These are phyloP conservation scores for Pristionchus entomophagus DNA, from an alignment of 2,888 invertebrate genomes.

Conservation along the genomic window DNA sequence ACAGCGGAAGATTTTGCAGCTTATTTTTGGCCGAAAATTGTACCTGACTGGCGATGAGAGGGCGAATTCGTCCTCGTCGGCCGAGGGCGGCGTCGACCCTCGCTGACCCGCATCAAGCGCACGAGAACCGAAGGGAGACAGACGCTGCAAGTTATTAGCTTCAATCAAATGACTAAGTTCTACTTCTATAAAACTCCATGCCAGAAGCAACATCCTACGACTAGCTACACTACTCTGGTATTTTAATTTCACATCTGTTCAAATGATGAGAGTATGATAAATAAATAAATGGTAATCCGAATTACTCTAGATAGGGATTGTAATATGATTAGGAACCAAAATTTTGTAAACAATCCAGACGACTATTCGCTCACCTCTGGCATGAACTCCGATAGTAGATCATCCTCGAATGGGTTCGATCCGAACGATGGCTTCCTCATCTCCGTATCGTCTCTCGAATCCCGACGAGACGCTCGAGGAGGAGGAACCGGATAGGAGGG, in stretches of 20 bases:
- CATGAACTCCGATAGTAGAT: constrained; percentile 39
- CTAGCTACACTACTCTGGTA: too few relatives aligned
- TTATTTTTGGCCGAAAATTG: too few relatives aligned
- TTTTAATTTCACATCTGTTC: neutral
- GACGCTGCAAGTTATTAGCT: neutral
- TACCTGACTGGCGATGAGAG: constrained; percentile 21
- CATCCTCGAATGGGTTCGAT: constrained; percentile 29
- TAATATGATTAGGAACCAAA: too few relatives aligned
- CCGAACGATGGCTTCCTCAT: neutral
- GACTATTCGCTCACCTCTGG: neutral
- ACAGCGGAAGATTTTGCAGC: too few relatives aligned
- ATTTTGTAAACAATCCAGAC: too few relatives aligned
- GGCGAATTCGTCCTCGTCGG: neutral
- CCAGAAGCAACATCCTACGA: too few relatives aligned
- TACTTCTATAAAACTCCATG: neutral
- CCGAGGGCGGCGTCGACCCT: neutral
- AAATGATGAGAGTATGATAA: too few relatives aligned
- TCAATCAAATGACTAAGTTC: neutral
- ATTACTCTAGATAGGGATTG: too few relatives aligned
- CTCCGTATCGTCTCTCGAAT: neutral
- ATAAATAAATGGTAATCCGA: too few relatives aligned
- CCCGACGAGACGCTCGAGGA: neutral
- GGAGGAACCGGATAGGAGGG: neutral
- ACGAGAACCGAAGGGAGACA: constrained; percentile 8
- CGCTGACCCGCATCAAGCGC: neutral